Percentiles rank a stretch among this genome's conserved stretches.
Conservation (phyloP, 2,888 invertebrate species). For the Scrobipalpa atriplicella region DNA sequence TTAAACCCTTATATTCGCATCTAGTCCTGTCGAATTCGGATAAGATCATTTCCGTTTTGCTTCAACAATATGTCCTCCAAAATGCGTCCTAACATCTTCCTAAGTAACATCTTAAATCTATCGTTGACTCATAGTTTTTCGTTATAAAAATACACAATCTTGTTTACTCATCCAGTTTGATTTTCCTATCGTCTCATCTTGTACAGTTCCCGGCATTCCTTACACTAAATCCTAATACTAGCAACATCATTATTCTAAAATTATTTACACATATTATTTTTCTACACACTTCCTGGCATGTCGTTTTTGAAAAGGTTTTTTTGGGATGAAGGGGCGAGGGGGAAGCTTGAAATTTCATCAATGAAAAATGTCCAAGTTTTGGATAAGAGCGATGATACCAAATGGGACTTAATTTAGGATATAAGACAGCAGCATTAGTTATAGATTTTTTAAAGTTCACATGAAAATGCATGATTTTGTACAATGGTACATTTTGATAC, state of each 20-base stretch:
- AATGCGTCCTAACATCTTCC: constrained; percentile 52
- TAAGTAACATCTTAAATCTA: constrained; percentile 72
- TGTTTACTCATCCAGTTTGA: constrained; percentile 50
- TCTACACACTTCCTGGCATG: constrained; percentile 76
- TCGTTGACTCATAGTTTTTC: constrained; percentile 52
- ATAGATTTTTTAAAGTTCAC: constrained; percentile 2
- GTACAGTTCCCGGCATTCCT: constrained; percentile 68
- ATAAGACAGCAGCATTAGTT: constrained; percentile 24
- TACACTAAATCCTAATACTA: constrained; percentile 65
- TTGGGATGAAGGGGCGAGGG: constrained; percentile 58
- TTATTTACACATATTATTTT: constrained; percentile 68
- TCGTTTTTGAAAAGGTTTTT: constrained; percentile 47
- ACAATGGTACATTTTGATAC: constrained; percentile 35
- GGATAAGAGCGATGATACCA: background rate
- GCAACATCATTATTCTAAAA: constrained; percentile 64
- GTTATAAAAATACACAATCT: constrained; percentile 78
- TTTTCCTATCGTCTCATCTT: constrained; percentile 48
- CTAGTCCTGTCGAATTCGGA: constrained; percentile 67
- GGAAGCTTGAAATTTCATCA: constrained; percentile 79
- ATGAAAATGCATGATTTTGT: constrained; percentile 17
- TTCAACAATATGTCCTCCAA: constrained; percentile 52
- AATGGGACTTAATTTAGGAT: constrained; percentile 5
- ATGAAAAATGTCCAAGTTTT: constrained; percentile 57
- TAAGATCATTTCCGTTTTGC: constrained; percentile 48
- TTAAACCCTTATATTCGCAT: constrained; percentile 61